Percentiles rank a stretch among this genome's conserved stretches.
Conservation (phyloP, 2,888 invertebrate species). For the Micoletzkya japonica region DNA sequence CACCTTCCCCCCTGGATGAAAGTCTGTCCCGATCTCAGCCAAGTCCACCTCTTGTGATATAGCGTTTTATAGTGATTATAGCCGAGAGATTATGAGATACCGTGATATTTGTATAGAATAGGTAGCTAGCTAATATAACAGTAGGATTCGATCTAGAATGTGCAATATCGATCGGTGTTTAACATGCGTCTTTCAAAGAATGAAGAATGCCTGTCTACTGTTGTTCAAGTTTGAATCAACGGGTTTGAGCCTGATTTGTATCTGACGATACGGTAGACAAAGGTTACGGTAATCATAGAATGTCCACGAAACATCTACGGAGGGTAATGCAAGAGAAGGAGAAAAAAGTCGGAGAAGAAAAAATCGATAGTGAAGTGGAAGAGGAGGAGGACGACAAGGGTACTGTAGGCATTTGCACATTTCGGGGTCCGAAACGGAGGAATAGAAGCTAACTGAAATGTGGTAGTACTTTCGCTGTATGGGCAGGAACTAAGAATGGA, state of each 20-base stretch:
- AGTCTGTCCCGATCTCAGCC: neutral
- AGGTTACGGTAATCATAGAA: constrained; percentile 25
- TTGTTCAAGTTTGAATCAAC: neutral
- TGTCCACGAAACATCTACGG: constrained; percentile 53
- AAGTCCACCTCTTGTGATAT: constrained; percentile 8
- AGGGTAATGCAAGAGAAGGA: constrained; percentile 41
- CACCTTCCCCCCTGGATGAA: constrained; percentile 22
- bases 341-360: constrained; percentile 31
- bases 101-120: too few species aligned
- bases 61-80: too few species aligned
- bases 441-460: neutral
- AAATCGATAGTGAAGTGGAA: constrained; percentile 32
- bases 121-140: too few species aligned
- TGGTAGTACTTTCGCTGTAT: constrained; percentile 1
- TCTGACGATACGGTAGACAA: too few species aligned
- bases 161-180: too few species aligned
- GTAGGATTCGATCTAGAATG: too few species aligned
- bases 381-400: constrained; percentile 28
- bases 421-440: neutral
- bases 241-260: neutral
- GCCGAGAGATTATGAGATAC: too few species aligned
- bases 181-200: constrained; percentile 17
- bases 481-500: neutral
- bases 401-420: neutral
- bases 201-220: constrained; percentile 17